Conservation (phyloP, 2,113 vertebrate species). For the Cephalopholis sonnerati region DNA sequence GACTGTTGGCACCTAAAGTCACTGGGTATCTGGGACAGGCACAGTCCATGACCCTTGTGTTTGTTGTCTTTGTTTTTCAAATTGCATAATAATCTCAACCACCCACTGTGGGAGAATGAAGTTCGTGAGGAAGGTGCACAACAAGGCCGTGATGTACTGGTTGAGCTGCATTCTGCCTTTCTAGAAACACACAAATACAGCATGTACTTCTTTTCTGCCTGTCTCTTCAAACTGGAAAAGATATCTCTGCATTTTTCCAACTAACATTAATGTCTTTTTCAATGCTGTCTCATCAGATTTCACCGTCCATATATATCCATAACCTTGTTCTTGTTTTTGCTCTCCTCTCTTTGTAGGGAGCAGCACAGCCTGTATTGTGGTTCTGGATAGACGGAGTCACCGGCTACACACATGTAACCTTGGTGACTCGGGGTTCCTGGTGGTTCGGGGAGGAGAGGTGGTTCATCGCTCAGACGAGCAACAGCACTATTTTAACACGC, state of each 20-base stretch:
- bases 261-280: not conserved
- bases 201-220: not conserved
- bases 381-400: constrained; percentile 94
- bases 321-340: not conserved
- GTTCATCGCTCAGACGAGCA: constrained; percentile 98
- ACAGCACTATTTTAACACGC: constrained; percentile 95
- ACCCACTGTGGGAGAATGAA: not conserved
- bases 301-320: not conserved
- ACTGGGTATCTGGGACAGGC: constrained; percentile 9
- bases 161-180: not conserved
- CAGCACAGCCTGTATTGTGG: constrained; percentile 95
- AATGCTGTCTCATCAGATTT: not conserved
- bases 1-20: constrained; percentile 5
- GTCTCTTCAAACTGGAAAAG: not conserved
- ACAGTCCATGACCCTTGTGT: not conserved
- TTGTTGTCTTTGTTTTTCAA: not conserved
- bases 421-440: constrained; percentile 96
- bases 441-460: constrained; percentile 96
- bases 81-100: not conserved
- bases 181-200: not conserved
- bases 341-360: constrained; percentile 85
- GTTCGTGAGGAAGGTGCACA: not conserved
- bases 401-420: constrained; percentile 96
- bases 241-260: not conserved
- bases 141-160: not conserved